Evolutionary conservation across 2,113 vertebrate genomes (phyloP), one percentile per base, ranked within the genome.

Genomic region (Balaenoptera acutorostrata): DNA sequence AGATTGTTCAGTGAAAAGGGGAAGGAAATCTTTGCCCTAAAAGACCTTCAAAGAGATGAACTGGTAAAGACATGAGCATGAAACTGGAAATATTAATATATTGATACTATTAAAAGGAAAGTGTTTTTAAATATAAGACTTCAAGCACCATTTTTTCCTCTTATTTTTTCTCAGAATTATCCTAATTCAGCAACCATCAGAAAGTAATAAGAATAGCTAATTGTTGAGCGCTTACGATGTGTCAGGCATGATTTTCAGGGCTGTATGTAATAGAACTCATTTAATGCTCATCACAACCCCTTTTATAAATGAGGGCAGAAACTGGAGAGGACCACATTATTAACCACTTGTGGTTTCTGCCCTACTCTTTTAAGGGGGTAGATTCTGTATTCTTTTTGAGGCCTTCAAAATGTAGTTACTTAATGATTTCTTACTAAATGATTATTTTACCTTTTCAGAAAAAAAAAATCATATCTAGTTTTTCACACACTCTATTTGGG

Each of bases 1-100:
- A 98, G 98, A 78, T 89, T 98, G 57, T 98, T 98, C 95, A 92
- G 36, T 95, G 97, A 97, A 93, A 97, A 97, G 15, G 98, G 98
- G 31, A 86, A 95, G 91, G 98, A 98, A 96, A 74, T 98, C 63
- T 98, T 97, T 89, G 36, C 88, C 78, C 82, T 98, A 44, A 96
- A 95, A 96, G 96, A 97, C 63, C 83, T 98, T 55, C 96, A 96
- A 88, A 97, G 96, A 97, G 98, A 98, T 86, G 98, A 98, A 82
- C 91, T 98, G 98, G 98, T 98, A 98, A 98, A 90, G 68, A 92
- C 46, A 14, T 74, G 71, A 72, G 75, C 61, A 29, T 84, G 82
- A 59, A 84, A 64, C 55, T 88, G 25, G 63, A 71, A 80, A 44
- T 90, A 27, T 69, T 44, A 61, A 23, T 52, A 41, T 46, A 36